A percentile compares a stretch with the other conserved stretches of the same genome.
Conservation (phyloP, 1,140 invertebrate genomes). For the Anagrus nilaparvatae region DNA sequence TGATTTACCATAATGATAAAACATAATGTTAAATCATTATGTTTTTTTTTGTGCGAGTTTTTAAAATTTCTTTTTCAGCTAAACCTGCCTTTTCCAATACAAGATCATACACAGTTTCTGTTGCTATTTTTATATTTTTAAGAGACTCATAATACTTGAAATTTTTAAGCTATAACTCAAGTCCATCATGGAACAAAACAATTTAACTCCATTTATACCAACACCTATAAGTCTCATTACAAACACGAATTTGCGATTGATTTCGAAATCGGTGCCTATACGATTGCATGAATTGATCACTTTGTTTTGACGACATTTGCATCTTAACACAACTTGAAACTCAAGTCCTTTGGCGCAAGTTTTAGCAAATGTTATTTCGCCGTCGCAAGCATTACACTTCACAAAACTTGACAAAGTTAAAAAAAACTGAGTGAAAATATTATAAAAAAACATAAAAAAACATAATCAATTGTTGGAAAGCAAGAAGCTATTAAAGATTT, state of each 20-base stretch:
- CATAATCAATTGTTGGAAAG: not conserved
- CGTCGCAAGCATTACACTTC: conserved; percentile 1
- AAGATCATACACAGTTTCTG: conserved; percentile 5
- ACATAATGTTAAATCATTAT: too few species aligned
- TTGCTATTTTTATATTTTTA: conserved; percentile 7
- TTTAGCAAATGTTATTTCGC: not conserved
- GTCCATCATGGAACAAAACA: conserved; percentile 17
- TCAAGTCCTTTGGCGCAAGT: not conserved
- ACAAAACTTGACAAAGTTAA: not conserved
- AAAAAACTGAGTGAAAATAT: not conserved
- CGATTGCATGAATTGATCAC: not conserved
- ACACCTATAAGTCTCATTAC: conserved; percentile 16
- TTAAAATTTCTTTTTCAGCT: too few species aligned
- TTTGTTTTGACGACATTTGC: not conserved
- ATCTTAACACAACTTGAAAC: not conserved
- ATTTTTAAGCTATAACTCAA: conserved; percentile 1
- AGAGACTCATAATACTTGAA: conserved; percentile 7
- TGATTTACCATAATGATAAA: too few species aligned
- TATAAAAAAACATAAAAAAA: not conserved
- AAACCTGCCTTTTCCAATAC: conserved; percentile 8
- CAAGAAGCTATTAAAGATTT: not conserved
- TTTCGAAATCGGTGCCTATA: conserved; percentile 5
- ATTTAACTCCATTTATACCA: conserved; percentile 8
- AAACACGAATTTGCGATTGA: conserved; percentile 15
- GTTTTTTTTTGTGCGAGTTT: too few species aligned